Conservation (phyloP, 2,797 vertebrate species). For the Fundulus diaphanus region DNA sequence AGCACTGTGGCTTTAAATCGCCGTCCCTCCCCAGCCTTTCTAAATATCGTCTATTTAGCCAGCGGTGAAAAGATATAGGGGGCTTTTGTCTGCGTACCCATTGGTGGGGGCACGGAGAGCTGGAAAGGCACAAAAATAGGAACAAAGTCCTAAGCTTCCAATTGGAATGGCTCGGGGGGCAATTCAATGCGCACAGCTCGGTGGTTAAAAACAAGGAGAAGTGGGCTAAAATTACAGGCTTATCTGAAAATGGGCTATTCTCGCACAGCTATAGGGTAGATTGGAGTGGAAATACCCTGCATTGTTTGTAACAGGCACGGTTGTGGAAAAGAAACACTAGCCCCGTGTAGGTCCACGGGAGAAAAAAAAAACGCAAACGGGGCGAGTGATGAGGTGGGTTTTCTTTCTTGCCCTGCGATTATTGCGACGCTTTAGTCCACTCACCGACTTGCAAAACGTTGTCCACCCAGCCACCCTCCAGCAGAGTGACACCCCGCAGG, state of each 20-base stretch:
- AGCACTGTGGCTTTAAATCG: conserved; percentile 88
- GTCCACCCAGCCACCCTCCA: conserved; percentile 96
- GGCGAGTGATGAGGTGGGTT: conserved; percentile 40
- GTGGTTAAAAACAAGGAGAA: conserved; percentile 79
- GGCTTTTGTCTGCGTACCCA: conserved; percentile 89
- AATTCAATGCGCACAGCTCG: conserved; percentile 81
- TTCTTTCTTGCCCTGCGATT: conserved; percentile 44
- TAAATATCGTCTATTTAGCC: conserved; percentile 91
- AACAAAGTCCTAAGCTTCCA: conserved; percentile 90
- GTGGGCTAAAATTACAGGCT: conserved; percentile 75
- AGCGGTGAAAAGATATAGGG: conserved; percentile 88
- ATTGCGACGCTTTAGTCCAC: conserved; percentile 72
- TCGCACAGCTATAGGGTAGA: conserved; percentile 65
- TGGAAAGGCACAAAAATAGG: conserved; percentile 89
- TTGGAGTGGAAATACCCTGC: conserved; percentile 71
- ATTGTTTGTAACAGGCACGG: conserved; percentile 70
- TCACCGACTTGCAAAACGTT: conserved; percentile 99
- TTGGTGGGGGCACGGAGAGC: conserved; percentile 84
- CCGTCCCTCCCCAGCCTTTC: conserved; percentile 87
- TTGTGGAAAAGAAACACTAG: conserved; percentile 50
- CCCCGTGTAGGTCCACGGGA: conserved; percentile 61
- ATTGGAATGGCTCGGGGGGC: conserved; percentile 82
- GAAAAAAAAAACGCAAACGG: conserved; percentile 50
- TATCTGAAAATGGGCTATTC: conserved; percentile 74
- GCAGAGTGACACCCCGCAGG: conserved; percentile 93